Conservation (phyloP, 1,140 invertebrate genomes). For the Drosophila arizonae region DNA sequence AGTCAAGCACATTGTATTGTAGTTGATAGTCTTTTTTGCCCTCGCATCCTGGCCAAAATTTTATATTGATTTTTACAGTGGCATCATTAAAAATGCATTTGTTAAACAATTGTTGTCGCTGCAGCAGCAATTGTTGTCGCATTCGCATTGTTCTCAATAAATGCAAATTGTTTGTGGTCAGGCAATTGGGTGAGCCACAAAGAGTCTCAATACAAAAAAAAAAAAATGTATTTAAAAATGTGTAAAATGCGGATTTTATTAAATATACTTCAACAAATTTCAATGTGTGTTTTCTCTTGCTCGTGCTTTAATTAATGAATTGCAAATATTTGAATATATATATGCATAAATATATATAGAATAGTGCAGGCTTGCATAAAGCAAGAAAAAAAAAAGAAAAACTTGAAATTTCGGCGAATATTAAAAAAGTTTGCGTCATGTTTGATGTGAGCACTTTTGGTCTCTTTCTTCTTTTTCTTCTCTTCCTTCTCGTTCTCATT, state of each 20-base stretch:
- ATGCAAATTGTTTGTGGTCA: constrained; percentile 62
- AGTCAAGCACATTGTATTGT: not conserved
- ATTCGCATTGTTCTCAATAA: constrained; percentile 67
- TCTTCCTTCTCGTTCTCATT: not conserved
- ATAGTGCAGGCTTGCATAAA: too few species aligned
- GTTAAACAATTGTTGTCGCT: constrained; percentile 36
- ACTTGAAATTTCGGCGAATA: constrained; percentile 49
- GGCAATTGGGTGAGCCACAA: constrained; percentile 2
- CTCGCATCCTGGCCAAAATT: constrained; percentile 8
- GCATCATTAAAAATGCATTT: constrained; percentile 79
- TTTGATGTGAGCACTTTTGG: constrained; percentile 15
- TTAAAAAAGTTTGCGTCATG: constrained; percentile 65
- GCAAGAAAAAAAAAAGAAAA: constrained; percentile 32
- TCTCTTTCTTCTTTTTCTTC: constrained; percentile 1
- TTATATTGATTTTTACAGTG: constrained; percentile 60
- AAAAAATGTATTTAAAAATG: constrained; percentile 8
- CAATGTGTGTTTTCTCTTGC: constrained; percentile 8
- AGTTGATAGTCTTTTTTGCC: not conserved
- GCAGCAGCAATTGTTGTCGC: constrained; percentile 8
- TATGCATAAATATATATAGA: not conserved
- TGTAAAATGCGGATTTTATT: not conserved
- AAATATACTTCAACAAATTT: constrained; percentile 4
- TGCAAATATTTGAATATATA: constrained; percentile 69
- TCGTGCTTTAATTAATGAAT: constrained; percentile 65
- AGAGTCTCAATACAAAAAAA: not conserved